Evolutionary conservation across 2,113 vertebrate species (phyloP).

Genomic region (Zosterops lateralis): DNA sequence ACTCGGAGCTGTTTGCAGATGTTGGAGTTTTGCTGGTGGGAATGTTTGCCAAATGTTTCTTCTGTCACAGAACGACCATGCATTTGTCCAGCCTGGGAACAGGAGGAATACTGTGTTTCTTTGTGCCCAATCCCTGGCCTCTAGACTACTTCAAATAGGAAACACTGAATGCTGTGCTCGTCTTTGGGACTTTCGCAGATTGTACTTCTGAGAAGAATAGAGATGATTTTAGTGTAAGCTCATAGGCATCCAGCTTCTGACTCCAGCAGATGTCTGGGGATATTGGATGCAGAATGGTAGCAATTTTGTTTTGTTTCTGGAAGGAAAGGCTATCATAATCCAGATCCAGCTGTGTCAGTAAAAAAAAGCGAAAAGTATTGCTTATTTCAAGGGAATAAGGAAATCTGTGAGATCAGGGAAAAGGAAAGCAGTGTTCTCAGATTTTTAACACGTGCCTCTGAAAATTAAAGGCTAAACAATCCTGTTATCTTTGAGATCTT

Average conservation of each 20-base stretch:
- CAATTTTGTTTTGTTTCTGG: slow-evolving; percentile 58
- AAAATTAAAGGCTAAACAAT: background rate
- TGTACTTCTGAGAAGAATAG: slow-evolving; percentile 40
- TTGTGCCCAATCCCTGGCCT: background rate
- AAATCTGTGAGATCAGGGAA: background rate
- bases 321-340: slow-evolving; percentile 31
- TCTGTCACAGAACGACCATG: slow-evolving; percentile 5
- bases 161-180: background rate
- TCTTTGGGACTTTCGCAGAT: slow-evolving; percentile 1
- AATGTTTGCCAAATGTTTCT: slow-evolving; percentile 43
- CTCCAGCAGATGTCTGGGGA: slow-evolving; percentile 45
- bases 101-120: background rate
- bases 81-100: slow-evolving; percentile 43
- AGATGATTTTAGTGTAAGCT: slow-evolving; percentile 48
- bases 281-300: slow-evolving; percentile 39
- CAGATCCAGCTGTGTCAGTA: slow-evolving; percentile 36
- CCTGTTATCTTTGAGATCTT: background rate
- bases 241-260: slow-evolving; percentile 12
- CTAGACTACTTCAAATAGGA: background rate
- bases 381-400: slow-evolving; percentile 50
- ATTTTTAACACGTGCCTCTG: background rate
- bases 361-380: background rate
- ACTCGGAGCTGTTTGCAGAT: slow-evolving; percentile 24
- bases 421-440: background rate
- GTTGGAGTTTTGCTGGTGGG: slow-evolving; percentile 23